Percentiles rank a stretch among this genome's conserved stretches.
Conservation (phyloP, 1,140 invertebrate species). For the Neuroterus valhalla region DNA sequence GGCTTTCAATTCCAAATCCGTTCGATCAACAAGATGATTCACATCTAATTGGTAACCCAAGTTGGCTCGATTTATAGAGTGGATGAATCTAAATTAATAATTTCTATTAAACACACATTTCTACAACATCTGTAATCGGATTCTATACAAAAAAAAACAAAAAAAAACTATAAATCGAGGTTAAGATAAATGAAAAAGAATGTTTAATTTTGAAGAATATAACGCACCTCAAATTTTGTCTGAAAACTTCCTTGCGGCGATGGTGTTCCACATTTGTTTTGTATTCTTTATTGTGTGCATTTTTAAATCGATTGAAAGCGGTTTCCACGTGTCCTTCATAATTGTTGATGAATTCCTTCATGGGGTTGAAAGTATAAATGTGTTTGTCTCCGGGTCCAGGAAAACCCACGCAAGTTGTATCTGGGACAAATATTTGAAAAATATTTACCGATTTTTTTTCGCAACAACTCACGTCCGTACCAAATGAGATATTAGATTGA, state of each 20-base stretch:
- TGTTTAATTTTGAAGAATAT: conserved; percentile 50
- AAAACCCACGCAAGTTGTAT: conserved; percentile 85
- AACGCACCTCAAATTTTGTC: conserved; percentile 88
- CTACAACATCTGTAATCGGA: too few relatives aligned
- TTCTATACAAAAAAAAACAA: conserved; percentile 23
- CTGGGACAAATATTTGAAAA: conserved; percentile 69
- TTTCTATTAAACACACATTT: neutral
- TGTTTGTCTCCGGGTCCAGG: conserved; percentile 90
- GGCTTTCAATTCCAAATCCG: conserved; percentile 85
- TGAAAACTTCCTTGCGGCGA: conserved; percentile 86
- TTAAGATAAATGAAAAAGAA: neutral
- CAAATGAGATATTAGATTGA: too few relatives aligned
- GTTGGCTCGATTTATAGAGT: conserved; percentile 88
- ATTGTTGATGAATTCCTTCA: conserved; percentile 90
- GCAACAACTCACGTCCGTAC: too few relatives aligned
- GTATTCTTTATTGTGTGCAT: conserved; percentile 85
- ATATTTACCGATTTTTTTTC: too few relatives aligned
- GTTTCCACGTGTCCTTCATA: conserved; percentile 83
- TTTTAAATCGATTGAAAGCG: conserved; percentile 87
- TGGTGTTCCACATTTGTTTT: conserved; percentile 79
- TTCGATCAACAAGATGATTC: conserved; percentile 93
- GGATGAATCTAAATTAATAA: conserved; percentile 80
- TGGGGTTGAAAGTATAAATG: conserved; percentile 92
- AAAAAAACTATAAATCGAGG: too few relatives aligned
- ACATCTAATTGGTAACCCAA: conserved; percentile 84